These are phyloP conservation scores for Ochlodes sylvanus DNA, from an alignment of 2,888 invertebrate species.

Conservation along the genomic window DNA sequence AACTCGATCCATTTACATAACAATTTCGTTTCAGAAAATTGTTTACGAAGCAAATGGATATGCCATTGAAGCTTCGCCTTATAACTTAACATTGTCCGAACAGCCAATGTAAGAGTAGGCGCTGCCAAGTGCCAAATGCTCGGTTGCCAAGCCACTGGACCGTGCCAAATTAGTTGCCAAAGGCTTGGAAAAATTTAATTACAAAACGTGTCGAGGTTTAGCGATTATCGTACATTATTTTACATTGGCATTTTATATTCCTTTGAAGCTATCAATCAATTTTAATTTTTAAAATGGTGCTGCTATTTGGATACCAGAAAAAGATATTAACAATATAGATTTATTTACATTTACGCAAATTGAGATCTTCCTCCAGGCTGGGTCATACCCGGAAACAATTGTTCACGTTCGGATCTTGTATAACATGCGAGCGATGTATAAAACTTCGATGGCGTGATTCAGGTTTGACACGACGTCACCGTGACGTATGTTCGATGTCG, in stretches of 20 bases:
- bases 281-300: too few species aligned
- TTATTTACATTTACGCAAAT: too few species aligned
- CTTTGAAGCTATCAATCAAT: background rate
- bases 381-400: too few species aligned
- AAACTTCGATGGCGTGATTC: too few species aligned
- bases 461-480: too few species aligned
- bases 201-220: conserved; percentile 1
- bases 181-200: conserved; percentile 18
- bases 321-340: too few species aligned
- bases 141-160: conserved; percentile 6
- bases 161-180: conserved; percentile 16
- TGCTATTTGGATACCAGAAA: too few species aligned
- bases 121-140: background rate
- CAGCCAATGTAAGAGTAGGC: background rate
- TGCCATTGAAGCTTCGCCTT: conserved; percentile 3
- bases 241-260: background rate
- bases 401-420: too few species aligned
- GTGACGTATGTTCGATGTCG: too few species aligned
- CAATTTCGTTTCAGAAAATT: background rate
- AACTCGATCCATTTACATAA: background rate
- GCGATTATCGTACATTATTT: background rate
- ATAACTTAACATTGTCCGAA: conserved; percentile 7
- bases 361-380: too few species aligned
- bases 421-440: too few species aligned
- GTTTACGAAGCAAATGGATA: conserved; percentile 10